Base-by-base conservation (phyloP, 2,797 vertebrate species). In the Karalla daura region DNA sequence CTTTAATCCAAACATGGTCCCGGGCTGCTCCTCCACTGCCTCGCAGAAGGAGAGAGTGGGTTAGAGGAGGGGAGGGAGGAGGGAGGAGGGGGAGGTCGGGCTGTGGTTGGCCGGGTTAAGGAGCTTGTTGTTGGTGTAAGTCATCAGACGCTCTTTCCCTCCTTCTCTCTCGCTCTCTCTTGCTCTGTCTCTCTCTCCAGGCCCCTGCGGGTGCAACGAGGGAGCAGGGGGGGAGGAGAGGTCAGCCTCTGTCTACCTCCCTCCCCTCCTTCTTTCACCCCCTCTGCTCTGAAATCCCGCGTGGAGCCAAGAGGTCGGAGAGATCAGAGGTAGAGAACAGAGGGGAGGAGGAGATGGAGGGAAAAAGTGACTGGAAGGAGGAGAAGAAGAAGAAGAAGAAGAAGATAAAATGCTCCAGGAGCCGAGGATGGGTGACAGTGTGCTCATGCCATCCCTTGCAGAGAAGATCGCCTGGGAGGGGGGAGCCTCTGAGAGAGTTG, bases 1-100 rank as follows among this genome's bases (percentile, higher is more conserved):
- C 89, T 96, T 96, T 94, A 96, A 81, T 94, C 96, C 96, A 92
- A 95, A 96, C 96, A 96, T 97, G 94, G 79, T 94, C 68, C 52
- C 23, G 50, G 56, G 63, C 71, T 58, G 27, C 27, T 78, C 54
- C 67, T 78, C 52, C 60, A 24, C 50, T 27, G 46, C 61, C 43
- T 77, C 59, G 54, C 30, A 60, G 64, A 69, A 45, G 23, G 32
- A 17, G 63, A 44, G 65, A 55, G 53, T 5, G 33, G 63, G 63
- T 61, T 24, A 23, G 5, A 17, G 71, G 53, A 66, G 50, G 64
- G 15, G 15, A 45, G 56, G 37, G 17, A 41, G 20, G 21, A 40
- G 54, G 0, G 32, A 27, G 46, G 30, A 13, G 33, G 63, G 65
- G 68, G 76, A 59, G 53, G 30, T 51, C n/a, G 7, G 15, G 68